A percentile compares a stretch with the other conserved stretches of the same genome.
Evolutionary conservation across 2,113 vertebrate genomes (phyloP).

Genomic region (Piaya cayana): DNA sequence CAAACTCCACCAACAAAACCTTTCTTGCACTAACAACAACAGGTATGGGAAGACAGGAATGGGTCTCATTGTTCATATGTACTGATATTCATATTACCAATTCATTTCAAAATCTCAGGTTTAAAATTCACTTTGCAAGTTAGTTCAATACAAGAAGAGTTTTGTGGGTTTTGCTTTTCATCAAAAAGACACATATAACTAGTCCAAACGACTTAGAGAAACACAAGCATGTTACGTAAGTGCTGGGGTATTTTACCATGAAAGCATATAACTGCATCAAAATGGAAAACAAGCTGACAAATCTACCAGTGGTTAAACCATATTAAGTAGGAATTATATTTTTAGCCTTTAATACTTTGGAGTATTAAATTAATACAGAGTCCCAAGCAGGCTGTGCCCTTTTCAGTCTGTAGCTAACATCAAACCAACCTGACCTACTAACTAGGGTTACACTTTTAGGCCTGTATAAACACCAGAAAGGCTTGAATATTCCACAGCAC

Average conservation of each 20-base stretch:
- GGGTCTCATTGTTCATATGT: not conserved
- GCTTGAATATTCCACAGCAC: not conserved
- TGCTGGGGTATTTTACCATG: not conserved
- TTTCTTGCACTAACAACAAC: not conserved
- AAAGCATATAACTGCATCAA: not conserved
- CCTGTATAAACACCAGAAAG: not conserved
- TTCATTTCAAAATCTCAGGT: not conserved
- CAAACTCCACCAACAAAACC: not conserved
- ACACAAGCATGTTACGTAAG: not conserved
- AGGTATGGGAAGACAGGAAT: fast-evolving
- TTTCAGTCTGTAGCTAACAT: not conserved
- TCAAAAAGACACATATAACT: not conserved
- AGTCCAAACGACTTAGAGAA: not conserved
- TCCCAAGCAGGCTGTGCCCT: not conserved
- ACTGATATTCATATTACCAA: not conserved
- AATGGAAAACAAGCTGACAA: not conserved
- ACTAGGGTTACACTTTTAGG: not conserved
- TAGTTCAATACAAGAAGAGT: not conserved
- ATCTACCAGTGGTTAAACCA: conserved; percentile 25
- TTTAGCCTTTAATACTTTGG: not conserved
- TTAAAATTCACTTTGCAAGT: not conserved
- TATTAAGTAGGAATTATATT: not conserved
- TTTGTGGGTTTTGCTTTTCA: conserved; percentile 17
- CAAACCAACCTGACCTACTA: not conserved
- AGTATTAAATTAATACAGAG: conserved; percentile 5